Conservation (phyloP, 2,888 invertebrate genomes). For the Polymixis flavicincta region DNA sequence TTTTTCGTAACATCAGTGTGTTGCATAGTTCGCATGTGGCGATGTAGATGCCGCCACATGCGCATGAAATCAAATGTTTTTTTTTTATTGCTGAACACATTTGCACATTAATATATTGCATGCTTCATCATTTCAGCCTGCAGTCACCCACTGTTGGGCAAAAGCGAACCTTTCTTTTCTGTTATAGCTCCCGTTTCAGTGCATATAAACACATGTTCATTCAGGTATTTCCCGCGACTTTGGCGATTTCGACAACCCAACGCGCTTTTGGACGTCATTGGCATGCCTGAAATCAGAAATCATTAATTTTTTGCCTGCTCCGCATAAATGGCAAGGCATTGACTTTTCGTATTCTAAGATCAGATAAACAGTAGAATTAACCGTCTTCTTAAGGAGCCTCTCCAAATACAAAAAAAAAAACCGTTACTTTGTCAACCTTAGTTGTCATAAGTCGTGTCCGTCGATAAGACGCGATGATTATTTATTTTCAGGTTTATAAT, state of each 20-base stretch:
- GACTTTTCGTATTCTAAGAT: background rate
- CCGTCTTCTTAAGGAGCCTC: background rate
- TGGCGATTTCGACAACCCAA: background rate
- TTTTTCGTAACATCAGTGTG: no score
- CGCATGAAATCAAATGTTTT: no score
- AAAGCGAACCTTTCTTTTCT: background rate
- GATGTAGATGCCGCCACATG: no score
- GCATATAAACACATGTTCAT: background rate
- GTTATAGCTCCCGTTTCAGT: background rate
- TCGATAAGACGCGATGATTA: background rate
- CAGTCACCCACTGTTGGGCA: background rate
- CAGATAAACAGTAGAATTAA: background rate
- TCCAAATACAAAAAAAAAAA: background rate
- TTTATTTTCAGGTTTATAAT: background rate
- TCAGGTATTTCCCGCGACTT: background rate
- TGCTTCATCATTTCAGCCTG: background rate
- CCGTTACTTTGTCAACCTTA: background rate
- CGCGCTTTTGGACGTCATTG: background rate
- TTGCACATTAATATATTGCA: no score
- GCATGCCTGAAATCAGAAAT: no score
- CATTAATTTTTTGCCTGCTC: no score
- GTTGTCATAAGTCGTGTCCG: background rate
- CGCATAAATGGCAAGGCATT: background rate
- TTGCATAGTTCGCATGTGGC: no score
- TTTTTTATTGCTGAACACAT: no score